phyloP scores from a whole-genome alignment of 2,888 invertebrate species.

The Cryptocephalus moraei region DNA sequence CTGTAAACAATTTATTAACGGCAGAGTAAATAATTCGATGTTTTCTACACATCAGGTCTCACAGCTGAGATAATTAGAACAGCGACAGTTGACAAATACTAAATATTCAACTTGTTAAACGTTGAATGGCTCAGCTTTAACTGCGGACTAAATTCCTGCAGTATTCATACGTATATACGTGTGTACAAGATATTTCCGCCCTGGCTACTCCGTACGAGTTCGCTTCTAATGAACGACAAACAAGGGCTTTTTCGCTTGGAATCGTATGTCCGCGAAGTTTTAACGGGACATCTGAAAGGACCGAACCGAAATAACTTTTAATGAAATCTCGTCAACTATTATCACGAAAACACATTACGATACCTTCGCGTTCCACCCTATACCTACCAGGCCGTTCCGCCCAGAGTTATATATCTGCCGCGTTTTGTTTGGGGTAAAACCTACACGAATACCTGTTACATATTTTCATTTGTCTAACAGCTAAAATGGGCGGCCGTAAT shows the following conservation, averaged over 20 bases:
- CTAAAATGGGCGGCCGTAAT: conserved; percentile 8
- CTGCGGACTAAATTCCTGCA: too few relatives aligned
- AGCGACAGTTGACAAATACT: neutral
- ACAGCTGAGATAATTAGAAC: neutral
- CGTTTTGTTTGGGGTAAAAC: conserved; percentile 12
- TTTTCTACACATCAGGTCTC: neutral
- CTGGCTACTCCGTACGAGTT: too few relatives aligned
- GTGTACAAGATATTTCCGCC: too few relatives aligned
- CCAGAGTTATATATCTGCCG: neutral
- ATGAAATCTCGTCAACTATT: too few relatives aligned
- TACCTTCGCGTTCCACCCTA: neutral
- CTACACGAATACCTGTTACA: conserved; percentile 14
- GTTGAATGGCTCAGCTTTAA: too few relatives aligned
- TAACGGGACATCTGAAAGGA: too few relatives aligned
- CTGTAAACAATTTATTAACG: neutral
- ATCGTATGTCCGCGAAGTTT: too few relatives aligned
- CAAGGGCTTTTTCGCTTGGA: too few relatives aligned
- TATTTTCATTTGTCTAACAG: conserved; percentile 13
- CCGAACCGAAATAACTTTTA: too few relatives aligned
- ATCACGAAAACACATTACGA: too few relatives aligned
- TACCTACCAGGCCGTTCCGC: neutral
- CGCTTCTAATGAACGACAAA: too few relatives aligned
- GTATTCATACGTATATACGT: too few relatives aligned
- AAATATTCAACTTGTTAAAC: neutral
- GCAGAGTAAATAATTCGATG: neutral